These are phyloP conservation scores for Ophioderma brevispina DNA, from an alignment of 35 echinoderm and acorn worm genomes.

Conservation along the genomic window DNA sequence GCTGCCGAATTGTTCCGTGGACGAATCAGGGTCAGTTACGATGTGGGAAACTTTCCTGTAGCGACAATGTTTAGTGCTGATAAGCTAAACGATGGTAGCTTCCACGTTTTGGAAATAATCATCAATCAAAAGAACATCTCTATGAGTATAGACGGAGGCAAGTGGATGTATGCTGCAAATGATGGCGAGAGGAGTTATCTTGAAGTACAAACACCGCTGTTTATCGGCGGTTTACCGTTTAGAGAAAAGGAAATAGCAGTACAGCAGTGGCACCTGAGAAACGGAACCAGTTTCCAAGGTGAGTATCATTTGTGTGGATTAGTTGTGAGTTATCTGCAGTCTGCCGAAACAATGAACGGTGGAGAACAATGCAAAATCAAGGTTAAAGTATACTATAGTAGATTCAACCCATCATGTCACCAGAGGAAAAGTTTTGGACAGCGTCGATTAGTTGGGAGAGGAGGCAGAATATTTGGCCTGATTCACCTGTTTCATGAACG, in stretches of 20 bases:
- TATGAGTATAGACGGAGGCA: slow-evolving; percentile 63
- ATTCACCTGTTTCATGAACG: too few species aligned
- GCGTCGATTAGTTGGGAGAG: too few species aligned
- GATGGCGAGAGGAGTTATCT: slow-evolving; percentile 49
- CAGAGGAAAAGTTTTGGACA: too few species aligned
- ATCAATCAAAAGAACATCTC: slow-evolving; percentile 63
- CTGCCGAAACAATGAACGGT: too few species aligned
- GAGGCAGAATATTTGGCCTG: too few species aligned
- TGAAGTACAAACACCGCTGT: slow-evolving; percentile 43
- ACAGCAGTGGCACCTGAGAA: slow-evolving; percentile 83
- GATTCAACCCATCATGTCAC: too few species aligned
- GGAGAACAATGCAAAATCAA: too few species aligned
- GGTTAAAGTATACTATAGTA: too few species aligned
- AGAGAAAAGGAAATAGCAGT: slow-evolving; percentile 42
- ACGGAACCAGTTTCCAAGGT: slow-evolving; percentile 87
- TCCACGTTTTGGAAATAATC: slow-evolving; percentile 78
- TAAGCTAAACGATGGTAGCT: slow-evolving; percentile 76
- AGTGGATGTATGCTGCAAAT: slow-evolving; percentile 51
- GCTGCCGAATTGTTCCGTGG: slow-evolving; percentile 90
- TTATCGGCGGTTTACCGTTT: slow-evolving; percentile 70
- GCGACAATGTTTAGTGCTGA: slow-evolving; percentile 80
- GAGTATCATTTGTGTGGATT: too few species aligned
- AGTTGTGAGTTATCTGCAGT: too few species aligned
- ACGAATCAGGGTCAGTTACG: slow-evolving; percentile 89
- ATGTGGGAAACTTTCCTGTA: slow-evolving; percentile 88